A percentile compares a stretch with the other conserved stretches of the same genome.
Conservation (phyloP, 2,888 invertebrate genomes). For the Griposia aprilina region DNA sequence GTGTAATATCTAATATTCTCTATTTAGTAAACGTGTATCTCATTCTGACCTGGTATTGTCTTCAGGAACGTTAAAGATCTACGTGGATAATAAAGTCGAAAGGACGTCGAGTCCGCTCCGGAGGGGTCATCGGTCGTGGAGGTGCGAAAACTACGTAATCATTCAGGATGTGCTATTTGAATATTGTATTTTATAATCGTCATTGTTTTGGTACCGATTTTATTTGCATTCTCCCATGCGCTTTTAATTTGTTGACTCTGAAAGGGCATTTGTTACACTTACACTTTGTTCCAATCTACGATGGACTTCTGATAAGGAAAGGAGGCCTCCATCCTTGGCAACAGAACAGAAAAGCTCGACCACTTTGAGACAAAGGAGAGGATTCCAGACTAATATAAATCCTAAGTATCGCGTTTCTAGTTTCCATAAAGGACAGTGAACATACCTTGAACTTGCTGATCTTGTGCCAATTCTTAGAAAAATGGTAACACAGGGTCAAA, state of each 20-base stretch:
- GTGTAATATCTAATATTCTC: not conserved
- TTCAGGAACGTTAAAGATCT: conserved; percentile 13
- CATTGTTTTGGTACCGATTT: not conserved
- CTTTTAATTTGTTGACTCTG: not conserved
- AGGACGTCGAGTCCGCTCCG: no score
- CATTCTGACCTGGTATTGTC: conserved; percentile 4
- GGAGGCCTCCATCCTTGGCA: not conserved
- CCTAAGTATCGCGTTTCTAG: not conserved
- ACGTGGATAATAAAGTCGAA: not conserved
- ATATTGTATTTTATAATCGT: not conserved
- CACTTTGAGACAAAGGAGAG: not conserved
- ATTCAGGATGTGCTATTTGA: not conserved
- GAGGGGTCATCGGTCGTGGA: no score
- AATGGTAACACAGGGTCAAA: conserved; percentile 53
- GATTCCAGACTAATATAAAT: not conserved
- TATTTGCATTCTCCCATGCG: not conserved
- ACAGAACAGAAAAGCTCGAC: not conserved
- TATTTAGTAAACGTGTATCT: not conserved
- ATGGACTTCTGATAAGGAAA: not conserved
- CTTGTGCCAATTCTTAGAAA: conserved; percentile 70
- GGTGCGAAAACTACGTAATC: not conserved
- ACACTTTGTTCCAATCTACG: not conserved
- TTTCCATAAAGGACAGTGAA: conserved; percentile 32
- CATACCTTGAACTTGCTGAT: conserved; percentile 71
- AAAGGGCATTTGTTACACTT: not conserved